A percentile compares a stretch with the other conserved stretches of the same genome.
These are phyloP conservation scores for Drosophila sechellia DNA, from an alignment of 1,140 invertebrate species.

Conservation along the genomic window DNA sequence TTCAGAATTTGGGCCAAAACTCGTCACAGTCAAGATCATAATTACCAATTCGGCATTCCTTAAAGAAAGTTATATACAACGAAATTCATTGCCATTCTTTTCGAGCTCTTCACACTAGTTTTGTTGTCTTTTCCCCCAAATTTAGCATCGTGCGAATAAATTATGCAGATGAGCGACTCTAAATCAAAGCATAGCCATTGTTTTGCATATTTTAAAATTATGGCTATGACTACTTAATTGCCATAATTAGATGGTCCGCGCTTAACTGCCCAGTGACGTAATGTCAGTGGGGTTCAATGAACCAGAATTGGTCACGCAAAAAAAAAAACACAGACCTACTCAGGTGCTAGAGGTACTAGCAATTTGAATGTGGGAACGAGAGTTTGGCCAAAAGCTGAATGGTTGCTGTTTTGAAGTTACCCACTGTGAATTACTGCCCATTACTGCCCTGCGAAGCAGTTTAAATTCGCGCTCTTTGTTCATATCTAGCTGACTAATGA, in stretches of 20 bases:
- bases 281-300: slow-evolving; percentile 60
- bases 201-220: slow-evolving; percentile 55
- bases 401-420: background rate
- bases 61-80: background rate
- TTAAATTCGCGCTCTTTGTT: slow-evolving; percentile 10
- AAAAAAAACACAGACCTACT: slow-evolving; percentile 13
- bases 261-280: slow-evolving; percentile 24
- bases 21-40: slow-evolving; percentile 11
- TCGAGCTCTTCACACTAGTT: background rate
- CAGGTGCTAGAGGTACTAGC: slow-evolving; percentile 23
- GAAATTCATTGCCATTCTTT: background rate
- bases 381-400: background rate
- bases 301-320: slow-evolving; percentile 58
- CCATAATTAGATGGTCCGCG: slow-evolving; percentile 61
- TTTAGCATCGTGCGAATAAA: slow-evolving; percentile 26
- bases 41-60: background rate
- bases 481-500: slow-evolving; percentile 26
- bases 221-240: slow-evolving; percentile 53
- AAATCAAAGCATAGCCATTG: slow-evolving; percentile 66
- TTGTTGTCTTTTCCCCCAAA: slow-evolving; percentile 1
- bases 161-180: slow-evolving; percentile 35
- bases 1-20: slow-evolving; percentile 1
- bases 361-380: slow-evolving; percentile 8
- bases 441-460: slow-evolving; percentile 2
- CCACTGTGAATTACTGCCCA: slow-evolving; percentile 1